phyloP scores from a whole-genome alignment of 2,888 invertebrate species.

The Drosophila atripex region DNA sequence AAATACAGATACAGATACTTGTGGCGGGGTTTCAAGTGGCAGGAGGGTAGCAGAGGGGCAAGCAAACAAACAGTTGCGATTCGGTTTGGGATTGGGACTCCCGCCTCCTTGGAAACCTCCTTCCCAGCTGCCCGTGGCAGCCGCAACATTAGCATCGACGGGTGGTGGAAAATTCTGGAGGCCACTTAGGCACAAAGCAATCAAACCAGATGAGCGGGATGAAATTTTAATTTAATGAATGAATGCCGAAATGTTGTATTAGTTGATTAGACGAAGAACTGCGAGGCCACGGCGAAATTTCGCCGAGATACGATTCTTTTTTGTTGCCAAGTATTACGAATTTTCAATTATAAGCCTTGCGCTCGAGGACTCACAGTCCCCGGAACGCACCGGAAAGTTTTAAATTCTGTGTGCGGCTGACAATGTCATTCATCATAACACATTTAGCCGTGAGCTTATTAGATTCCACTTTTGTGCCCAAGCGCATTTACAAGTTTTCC shows the following conservation, averaged over 20 bases:
- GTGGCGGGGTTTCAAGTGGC: slow-evolving; percentile 34
- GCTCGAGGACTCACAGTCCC: slow-evolving; percentile 10
- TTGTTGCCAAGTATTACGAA: slow-evolving; percentile 34
- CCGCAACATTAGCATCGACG: slow-evolving; percentile 14
- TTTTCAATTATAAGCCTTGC: slow-evolving; percentile 65
- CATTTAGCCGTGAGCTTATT: slow-evolving; percentile 77
- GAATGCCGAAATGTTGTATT: slow-evolving; percentile 69
- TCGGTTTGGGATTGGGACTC: slow-evolving; percentile 60
- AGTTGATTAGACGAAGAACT: slow-evolving; percentile 66
- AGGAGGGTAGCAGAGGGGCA: slow-evolving; percentile 52
- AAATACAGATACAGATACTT: slow-evolving; percentile 35
- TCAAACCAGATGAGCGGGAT: slow-evolving; percentile 75
- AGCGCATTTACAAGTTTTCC: slow-evolving; percentile 71
- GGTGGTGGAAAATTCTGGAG: slow-evolving; percentile 4
- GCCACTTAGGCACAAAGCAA: slow-evolving; percentile 74
- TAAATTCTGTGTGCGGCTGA: slow-evolving; percentile 70
- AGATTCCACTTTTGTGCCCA: slow-evolving; percentile 75
- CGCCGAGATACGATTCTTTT: background rate
- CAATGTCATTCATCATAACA: slow-evolving; percentile 78
- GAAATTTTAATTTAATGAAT: slow-evolving; percentile 79
- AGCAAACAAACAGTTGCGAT: slow-evolving; percentile 70
- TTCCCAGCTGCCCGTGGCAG: slow-evolving; percentile 22
- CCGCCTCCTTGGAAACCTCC: slow-evolving; percentile 8
- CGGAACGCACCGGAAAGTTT: slow-evolving; percentile 42
- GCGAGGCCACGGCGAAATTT: slow-evolving; percentile 21